Evolutionary conservation across 2,888 invertebrate species (phyloP).

Genomic region (Rhimphoctona megacephalus): DNA sequence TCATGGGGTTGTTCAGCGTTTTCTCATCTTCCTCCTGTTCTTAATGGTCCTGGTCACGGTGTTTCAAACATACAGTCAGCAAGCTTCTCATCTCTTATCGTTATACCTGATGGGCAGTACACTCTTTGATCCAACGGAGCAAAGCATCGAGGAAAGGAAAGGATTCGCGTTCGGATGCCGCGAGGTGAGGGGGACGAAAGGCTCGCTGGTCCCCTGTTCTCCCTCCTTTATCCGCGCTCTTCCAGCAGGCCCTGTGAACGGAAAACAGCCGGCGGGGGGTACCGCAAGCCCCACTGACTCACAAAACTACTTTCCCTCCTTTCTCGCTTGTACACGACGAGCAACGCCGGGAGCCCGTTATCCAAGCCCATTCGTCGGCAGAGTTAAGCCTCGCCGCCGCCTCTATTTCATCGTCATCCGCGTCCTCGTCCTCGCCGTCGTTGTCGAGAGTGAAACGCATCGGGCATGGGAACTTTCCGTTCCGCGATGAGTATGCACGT

Average conservation of each 20-base stretch:
- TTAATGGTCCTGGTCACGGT: constrained; percentile 48
- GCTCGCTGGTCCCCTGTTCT: constrained; percentile 6
- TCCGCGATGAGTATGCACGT: constrained; percentile 64
- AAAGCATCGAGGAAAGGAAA: constrained; percentile 45
- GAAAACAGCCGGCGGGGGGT: constrained; percentile 41
- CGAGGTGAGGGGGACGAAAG: constrained; percentile 2
- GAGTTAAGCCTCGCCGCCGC: constrained; percentile 34
- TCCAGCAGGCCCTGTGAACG: constrained; percentile 9
- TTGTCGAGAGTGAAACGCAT: constrained; percentile 77
- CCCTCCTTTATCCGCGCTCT: background rate
- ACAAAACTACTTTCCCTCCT: constrained; percentile 84
- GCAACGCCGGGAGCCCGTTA: constrained; percentile 76
- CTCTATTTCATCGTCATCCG: constrained; percentile 31
- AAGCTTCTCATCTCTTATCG: constrained; percentile 36
- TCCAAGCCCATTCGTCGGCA: constrained; percentile 73
- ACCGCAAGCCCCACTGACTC: constrained; percentile 84
- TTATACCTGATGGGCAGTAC: constrained; percentile 54
- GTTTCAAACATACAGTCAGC: constrained; percentile 24
- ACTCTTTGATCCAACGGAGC: constrained; percentile 50
- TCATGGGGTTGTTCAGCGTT: background rate
- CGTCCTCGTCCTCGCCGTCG: constrained; percentile 23
- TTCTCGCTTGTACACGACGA: constrained; percentile 74
- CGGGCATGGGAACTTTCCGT: constrained; percentile 62
- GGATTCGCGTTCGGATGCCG: constrained; percentile 20
- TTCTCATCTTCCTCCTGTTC: background rate